phyloP scores from a whole-genome alignment of 1,140 invertebrate species.

The Oryctes rhinoceros region DNA sequence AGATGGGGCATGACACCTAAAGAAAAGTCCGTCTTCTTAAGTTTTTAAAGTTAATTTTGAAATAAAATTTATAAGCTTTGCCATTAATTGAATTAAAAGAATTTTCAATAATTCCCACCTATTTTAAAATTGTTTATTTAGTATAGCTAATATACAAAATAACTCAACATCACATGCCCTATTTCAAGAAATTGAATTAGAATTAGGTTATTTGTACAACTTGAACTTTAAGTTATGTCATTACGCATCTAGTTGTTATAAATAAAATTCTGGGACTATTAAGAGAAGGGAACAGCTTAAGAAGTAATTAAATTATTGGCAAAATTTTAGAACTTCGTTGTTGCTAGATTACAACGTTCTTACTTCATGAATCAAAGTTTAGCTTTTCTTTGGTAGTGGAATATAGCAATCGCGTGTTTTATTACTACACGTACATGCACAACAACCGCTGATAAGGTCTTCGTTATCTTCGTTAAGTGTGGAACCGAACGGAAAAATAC shows the following conservation, averaged over 20 bases:
- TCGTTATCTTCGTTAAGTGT: not conserved
- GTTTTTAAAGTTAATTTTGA: too few species aligned
- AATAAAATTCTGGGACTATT: not conserved
- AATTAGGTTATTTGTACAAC: not conserved
- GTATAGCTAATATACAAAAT: too few species aligned
- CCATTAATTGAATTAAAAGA: too few species aligned
- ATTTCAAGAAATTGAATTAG: not conserved
- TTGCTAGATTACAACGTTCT: too few species aligned
- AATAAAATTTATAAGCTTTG: too few species aligned
- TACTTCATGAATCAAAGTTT: not conserved
- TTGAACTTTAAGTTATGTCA: slow-evolving; percentile 15
- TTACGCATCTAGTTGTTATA: slow-evolving; percentile 6
- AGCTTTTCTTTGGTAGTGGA: not conserved
- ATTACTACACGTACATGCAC: not conserved
- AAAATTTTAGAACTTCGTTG: slow-evolving; percentile 17
- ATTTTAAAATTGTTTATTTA: too few species aligned
- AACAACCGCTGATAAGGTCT: not conserved
- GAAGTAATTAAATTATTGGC: not conserved
- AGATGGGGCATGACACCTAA: too few species aligned
- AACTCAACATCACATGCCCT: too few species aligned
- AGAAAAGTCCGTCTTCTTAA: too few species aligned
- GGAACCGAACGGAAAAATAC: not conserved
- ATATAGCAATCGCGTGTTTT: not conserved
- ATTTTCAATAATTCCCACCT: too few species aligned
- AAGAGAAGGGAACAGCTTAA: not conserved